Evolutionary conservation across 30 jellyfish, hydroid and myxozoan species (phyloP), one percentile per base, ranked within the genome.

Genomic region (Aurelia aurita): DNA sequence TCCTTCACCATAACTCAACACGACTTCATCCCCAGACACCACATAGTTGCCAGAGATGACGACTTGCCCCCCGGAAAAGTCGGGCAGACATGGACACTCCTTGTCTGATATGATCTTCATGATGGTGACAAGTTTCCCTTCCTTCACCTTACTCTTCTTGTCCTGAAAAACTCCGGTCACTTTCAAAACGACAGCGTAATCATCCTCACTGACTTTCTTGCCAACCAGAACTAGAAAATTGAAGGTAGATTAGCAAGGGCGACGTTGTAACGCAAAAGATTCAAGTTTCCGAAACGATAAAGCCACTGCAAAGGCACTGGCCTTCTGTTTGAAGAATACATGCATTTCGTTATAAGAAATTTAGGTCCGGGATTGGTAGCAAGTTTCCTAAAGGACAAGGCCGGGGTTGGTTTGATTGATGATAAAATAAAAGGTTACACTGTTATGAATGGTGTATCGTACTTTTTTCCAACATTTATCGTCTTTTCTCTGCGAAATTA

Each of bases 211-310:
- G 20, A 82, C 63, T 20, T 22, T 34, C 58, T 82, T 82, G 57
- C 91, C 91, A 39, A 73, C 65, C 4, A 68, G 20, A 32, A 72
- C 91, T 82, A n/a, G 2, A 67, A 70, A 57, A 19, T 44, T 19
- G 35, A 15, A 43, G 27, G 63, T 6, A 69, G 21, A 1, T 18
- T 16, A n/a, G 35, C 0, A 69, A 34, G n/a, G 3, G n/a, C n/a
- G 21, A 21, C 0, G 5, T 18, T 12, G 31, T 19, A 71, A 39
- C 23, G 53, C 12, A 23, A 27, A 22, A 18, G 14, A 29, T 20
- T 29, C 47, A 19, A 0, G 6, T 28, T 3, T 1, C 18, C 22
- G 58, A 11, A 13, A 25, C 29, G 45, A 26, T 18, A 49, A n/a
- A 8, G 20, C 14, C 20, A 7, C 18, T 5, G 27, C n/a, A n/a